Percentiles rank a stretch among this genome's conserved stretches.
Conservation (phyloP, 2,797 vertebrate species). For the Anguilla anguilla region DNA sequence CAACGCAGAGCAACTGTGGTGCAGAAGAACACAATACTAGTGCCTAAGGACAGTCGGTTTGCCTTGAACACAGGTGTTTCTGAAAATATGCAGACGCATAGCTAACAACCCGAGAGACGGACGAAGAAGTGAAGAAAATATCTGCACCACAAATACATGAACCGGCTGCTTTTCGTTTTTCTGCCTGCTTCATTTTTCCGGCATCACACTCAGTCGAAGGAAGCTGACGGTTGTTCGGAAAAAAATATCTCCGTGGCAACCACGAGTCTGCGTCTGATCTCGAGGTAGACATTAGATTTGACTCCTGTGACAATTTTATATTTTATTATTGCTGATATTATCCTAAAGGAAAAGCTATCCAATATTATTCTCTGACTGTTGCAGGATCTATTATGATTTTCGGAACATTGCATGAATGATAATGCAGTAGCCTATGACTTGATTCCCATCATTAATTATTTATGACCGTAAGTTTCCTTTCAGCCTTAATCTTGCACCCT, state of each 20-base stretch:
- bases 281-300: conserved; percentile 29
- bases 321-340: conserved; percentile 29
- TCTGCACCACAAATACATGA: conserved; percentile 40
- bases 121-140: conserved; percentile 11
- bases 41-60: background rate
- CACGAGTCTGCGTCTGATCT: conserved; percentile 32
- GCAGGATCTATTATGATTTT: background rate
- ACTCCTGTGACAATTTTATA: conserved; percentile 41
- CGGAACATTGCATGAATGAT: background rate
- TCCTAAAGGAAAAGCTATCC: background rate
- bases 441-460: conserved; percentile 23
- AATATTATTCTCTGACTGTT: background rate
- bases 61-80: conserved; percentile 22
- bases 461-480: conserved; percentile 16
- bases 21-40: conserved; percentile 17
- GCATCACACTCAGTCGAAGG: conserved; percentile 25
- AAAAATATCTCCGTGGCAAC: conserved; percentile 34
- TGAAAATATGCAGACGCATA: background rate
- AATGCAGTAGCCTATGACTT: background rate
- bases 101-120: background rate
- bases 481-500: conserved; percentile 1
- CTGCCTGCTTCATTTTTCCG: conserved; percentile 29
- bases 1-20: background rate
- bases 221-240: conserved; percentile 18
- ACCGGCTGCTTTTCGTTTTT: conserved; percentile 42